phyloP scores from a whole-genome alignment of 2,888 invertebrate genomes.

The Allygus modestus region DNA sequence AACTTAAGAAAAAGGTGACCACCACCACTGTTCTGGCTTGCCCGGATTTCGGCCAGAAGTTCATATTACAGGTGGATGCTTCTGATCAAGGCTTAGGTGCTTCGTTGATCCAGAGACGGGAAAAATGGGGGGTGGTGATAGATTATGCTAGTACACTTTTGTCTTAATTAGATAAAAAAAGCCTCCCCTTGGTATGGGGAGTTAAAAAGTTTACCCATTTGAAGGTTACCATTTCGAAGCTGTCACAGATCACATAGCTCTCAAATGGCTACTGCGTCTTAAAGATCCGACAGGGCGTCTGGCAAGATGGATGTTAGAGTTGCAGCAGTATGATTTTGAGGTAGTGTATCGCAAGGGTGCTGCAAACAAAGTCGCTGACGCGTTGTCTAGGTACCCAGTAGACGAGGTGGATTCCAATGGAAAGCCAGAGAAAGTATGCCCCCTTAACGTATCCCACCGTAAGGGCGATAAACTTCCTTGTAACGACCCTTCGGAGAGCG shows the following conservation, averaged over 20 bases:
- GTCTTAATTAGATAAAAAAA: conserved; percentile 66
- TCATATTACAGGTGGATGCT: conserved; percentile 65
- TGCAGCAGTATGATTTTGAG: conserved; percentile 61
- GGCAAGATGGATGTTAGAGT: conserved; percentile 68
- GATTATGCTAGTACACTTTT: conserved; percentile 69
- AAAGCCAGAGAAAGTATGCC: not conserved
- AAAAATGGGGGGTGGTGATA: conserved; percentile 67
- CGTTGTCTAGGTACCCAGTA: not conserved
- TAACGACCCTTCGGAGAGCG: not conserved
- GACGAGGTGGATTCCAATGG: not conserved
- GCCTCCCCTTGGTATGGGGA: conserved; percentile 69
- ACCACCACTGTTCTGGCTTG: conserved; percentile 64
- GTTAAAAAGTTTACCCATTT: conserved; percentile 67
- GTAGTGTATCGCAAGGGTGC: conserved; percentile 17
- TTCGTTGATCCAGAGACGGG: conserved; percentile 67
- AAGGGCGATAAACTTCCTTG: not conserved
- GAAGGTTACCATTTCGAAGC: conserved; percentile 67
- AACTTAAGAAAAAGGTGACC: conserved; percentile 36
- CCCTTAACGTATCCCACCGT: not conserved
- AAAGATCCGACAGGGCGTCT: conserved; percentile 63
- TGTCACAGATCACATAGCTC: conserved; percentile 65
- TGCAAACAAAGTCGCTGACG: conserved; percentile 13
- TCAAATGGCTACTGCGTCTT: conserved; percentile 65
- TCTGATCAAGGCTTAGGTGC: conserved; percentile 63
- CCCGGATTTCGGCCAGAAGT: conserved; percentile 66